These are phyloP conservation scores for Erythrocercus mccallii DNA, from an alignment of 2,113 vertebrate genomes.

Conservation along the genomic window DNA sequence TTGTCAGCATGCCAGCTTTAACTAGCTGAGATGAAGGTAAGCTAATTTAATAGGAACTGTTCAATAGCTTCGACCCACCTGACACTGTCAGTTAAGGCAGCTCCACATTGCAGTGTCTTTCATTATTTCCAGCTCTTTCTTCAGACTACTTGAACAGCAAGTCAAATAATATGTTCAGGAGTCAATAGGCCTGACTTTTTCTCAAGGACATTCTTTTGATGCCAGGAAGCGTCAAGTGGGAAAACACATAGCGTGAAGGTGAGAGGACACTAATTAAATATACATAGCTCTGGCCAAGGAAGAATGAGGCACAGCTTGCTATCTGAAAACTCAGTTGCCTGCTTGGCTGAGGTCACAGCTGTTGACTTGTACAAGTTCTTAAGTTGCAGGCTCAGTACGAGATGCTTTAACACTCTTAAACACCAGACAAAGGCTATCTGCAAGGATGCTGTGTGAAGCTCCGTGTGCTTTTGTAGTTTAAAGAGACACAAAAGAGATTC, in stretches of 20 bases:
- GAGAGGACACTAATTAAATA: slow-evolving; percentile 97
- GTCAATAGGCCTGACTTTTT: slow-evolving; percentile 81
- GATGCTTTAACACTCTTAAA: slow-evolving; percentile 18
- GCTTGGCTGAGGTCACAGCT: slow-evolving; percentile 88
- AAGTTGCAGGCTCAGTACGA: slow-evolving; percentile 35
- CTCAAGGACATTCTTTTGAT: slow-evolving; percentile 95
- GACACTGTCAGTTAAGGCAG: slow-evolving; percentile 72
- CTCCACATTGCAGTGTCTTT: slow-evolving; percentile 64
- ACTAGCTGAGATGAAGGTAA: slow-evolving; percentile 74
- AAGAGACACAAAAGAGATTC: neutral
- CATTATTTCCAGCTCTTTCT: slow-evolving; percentile 75
- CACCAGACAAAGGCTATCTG: slow-evolving; percentile 4
- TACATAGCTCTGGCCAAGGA: slow-evolving; percentile 85
- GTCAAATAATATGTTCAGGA: slow-evolving; percentile 80
- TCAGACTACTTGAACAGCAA: slow-evolving; percentile 77
- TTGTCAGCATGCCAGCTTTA: slow-evolving; percentile 77
- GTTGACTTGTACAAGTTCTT: slow-evolving; percentile 75
- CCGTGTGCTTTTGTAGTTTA: neutral
- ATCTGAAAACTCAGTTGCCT: slow-evolving; percentile 82
- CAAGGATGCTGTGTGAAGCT: neutral
- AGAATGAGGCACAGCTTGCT: slow-evolving; percentile 88
- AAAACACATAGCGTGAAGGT: slow-evolving; percentile 86
- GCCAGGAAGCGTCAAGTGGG: slow-evolving; percentile 91
- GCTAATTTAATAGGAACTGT: slow-evolving; percentile 80
- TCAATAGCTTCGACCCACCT: slow-evolving; percentile 77